Conservation (phyloP, 2,113 vertebrate species). For the Pao palembangensis region DNA sequence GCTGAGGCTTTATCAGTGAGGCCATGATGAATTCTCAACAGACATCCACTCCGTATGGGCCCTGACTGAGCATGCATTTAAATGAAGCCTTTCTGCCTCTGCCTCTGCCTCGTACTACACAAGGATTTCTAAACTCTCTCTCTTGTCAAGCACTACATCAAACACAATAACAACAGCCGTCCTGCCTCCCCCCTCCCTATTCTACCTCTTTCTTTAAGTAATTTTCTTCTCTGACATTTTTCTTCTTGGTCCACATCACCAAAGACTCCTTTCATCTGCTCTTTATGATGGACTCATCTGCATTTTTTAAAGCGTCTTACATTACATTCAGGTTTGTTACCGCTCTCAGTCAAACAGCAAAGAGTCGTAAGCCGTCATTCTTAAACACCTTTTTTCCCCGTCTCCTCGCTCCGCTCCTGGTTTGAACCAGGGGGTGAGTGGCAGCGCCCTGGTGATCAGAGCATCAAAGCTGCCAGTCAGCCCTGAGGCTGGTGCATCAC, state of each 20-base stretch:
- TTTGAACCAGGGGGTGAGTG: conserved; percentile 56
- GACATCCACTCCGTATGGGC: conserved; percentile 61
- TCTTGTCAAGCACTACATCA: conserved; percentile 77
- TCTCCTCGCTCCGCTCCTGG: conserved; percentile 19
- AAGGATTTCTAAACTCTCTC: conserved; percentile 74
- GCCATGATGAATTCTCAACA: conserved; percentile 71
- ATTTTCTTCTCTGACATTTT: conserved; percentile 69
- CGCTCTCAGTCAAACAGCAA: conserved; percentile 61
- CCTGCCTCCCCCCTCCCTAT: conserved; percentile 42
- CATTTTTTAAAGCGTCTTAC: conserved; percentile 58
- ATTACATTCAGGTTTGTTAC: conserved; percentile 58
- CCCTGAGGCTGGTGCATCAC: conserved; percentile 64
- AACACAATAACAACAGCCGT: conserved; percentile 70
- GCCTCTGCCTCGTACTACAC: conserved; percentile 54
- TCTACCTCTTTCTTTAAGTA: conserved; percentile 61
- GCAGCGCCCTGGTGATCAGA: conserved; percentile 56
- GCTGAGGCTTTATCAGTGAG: conserved; percentile 66
- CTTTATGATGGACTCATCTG: conserved; percentile 67
- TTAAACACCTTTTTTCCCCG: conserved; percentile 38
- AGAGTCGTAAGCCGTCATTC: conserved; percentile 51
- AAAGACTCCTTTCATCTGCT: conserved; percentile 61
- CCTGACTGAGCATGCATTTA: conserved; percentile 73
- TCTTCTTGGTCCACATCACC: conserved; percentile 67
- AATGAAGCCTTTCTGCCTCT: conserved; percentile 68
- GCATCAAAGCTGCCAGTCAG: conserved; percentile 68